Conservation (phyloP, 2,797 vertebrate species). For the Scomberomorus guttatus region DNA sequence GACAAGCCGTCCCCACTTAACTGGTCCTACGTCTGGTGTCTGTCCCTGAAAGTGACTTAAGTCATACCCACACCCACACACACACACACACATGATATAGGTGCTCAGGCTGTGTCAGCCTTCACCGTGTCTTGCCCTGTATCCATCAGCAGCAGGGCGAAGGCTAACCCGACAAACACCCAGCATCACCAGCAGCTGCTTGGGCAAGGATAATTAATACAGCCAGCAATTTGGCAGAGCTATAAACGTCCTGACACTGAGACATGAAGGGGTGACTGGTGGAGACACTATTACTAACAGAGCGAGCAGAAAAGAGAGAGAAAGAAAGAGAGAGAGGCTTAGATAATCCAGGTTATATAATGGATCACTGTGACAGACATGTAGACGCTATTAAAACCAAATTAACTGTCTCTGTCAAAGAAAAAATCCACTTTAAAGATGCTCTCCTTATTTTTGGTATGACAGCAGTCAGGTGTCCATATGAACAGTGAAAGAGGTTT, state of each 20-base stretch:
- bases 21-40: too few relatives aligned
- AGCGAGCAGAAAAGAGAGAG: constrained; percentile 17
- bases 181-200: constrained; percentile 69
- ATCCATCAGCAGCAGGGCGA: constrained; percentile 74
- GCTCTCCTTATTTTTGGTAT: neutral
- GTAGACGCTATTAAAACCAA: neutral
- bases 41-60: too few relatives aligned
- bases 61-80: constrained; percentile 16
- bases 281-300: constrained; percentile 21
- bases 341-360: constrained; percentile 15
- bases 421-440: neutral
- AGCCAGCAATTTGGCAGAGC: constrained; percentile 81
- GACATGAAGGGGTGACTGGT: constrained; percentile 35
- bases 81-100: constrained; percentile 30
- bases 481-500: too few relatives aligned
- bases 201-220: constrained; percentile 83
- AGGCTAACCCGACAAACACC: constrained; percentile 88
- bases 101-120: constrained; percentile 56
- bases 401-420: constrained; percentile 12
- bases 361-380: constrained; percentile 6
- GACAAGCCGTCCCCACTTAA: too few relatives aligned
- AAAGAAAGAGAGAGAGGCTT: neutral
- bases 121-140: constrained; percentile 58
- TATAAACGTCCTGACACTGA: constrained; percentile 73
- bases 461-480: too few relatives aligned